phyloP scores from a whole-genome alignment of 2,888 invertebrate species.

The Carcina quercana region DNA sequence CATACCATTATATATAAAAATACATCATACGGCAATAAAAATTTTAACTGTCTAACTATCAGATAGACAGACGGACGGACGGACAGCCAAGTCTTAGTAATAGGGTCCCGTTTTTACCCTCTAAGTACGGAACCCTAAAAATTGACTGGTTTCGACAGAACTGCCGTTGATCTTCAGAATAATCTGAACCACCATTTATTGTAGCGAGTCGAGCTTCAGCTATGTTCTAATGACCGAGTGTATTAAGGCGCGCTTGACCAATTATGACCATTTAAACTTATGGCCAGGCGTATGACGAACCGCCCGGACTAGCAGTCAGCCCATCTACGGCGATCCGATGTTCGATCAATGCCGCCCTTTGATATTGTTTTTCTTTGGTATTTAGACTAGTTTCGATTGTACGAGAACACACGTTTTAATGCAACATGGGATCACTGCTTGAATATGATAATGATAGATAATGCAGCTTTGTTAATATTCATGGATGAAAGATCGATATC shows the following conservation, averaged over 20 bases:
- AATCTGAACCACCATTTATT: too few relatives aligned
- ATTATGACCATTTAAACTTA: slow-evolving; percentile 67
- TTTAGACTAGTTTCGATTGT: slow-evolving; percentile 45
- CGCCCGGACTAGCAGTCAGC: slow-evolving; percentile 44
- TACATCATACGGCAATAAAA: too few relatives aligned
- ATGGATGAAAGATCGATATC: slow-evolving; percentile 18
- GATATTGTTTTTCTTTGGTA: slow-evolving; percentile 52
- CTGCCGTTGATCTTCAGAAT: too few relatives aligned
- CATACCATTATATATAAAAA: too few relatives aligned
- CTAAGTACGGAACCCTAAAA: too few relatives aligned
- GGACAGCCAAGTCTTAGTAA: too few relatives aligned
- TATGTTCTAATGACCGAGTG: slow-evolving; percentile 51
- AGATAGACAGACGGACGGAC: too few relatives aligned
- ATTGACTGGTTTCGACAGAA: too few relatives aligned
- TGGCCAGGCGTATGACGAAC: slow-evolving; percentile 50
- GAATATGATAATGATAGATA: slow-evolving; percentile 27
- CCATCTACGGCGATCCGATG: slow-evolving; percentile 62
- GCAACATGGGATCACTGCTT: slow-evolving; percentile 19
- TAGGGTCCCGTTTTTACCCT: too few relatives aligned
- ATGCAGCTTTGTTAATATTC: slow-evolving; percentile 25
- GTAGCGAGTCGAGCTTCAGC: slow-evolving; percentile 20
- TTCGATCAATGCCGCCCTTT: slow-evolving; percentile 51
- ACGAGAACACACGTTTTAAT: slow-evolving; percentile 21
- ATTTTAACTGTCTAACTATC: too few relatives aligned
- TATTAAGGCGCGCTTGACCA: slow-evolving; percentile 51